phyloP scores from a whole-genome alignment of 2,113 vertebrate genomes.

The Pteronura brasiliensis region DNA sequence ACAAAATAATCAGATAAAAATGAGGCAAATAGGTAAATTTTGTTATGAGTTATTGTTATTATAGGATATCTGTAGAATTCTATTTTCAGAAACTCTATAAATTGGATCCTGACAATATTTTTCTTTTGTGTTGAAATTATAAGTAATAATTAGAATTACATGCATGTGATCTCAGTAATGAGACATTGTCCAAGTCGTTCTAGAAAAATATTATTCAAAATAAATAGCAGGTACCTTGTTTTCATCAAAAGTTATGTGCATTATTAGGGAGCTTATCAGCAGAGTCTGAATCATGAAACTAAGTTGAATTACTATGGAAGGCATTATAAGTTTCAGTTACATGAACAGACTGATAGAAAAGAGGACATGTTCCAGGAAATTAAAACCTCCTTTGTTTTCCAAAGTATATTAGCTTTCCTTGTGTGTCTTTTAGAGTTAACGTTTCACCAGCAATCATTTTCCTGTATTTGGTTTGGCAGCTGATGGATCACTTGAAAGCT shows the following conservation, averaged over 20 bases:
- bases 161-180: background rate
- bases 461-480: constrained; percentile 78
- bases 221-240: background rate
- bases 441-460: background rate
- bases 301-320: background rate
- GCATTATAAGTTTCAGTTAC: background rate
- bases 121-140: constrained; percentile 8
- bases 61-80: background rate
- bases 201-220: constrained; percentile 16
- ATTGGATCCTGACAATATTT: background rate
- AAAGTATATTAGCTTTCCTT: background rate
- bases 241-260: background rate
- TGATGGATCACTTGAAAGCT: constrained; percentile 95
- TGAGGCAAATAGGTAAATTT: background rate
- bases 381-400: background rate
- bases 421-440: background rate
- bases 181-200: background rate
- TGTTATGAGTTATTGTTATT: background rate
- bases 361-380: background rate
- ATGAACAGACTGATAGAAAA: background rate
- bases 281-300: background rate
- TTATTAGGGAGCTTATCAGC: background rate
- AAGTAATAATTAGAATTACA: background rate
- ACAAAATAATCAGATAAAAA: background rate
- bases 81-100: background rate